Conservation (phyloP, 2,113 vertebrate genomes). For the Salvelinus sp. region DNA sequence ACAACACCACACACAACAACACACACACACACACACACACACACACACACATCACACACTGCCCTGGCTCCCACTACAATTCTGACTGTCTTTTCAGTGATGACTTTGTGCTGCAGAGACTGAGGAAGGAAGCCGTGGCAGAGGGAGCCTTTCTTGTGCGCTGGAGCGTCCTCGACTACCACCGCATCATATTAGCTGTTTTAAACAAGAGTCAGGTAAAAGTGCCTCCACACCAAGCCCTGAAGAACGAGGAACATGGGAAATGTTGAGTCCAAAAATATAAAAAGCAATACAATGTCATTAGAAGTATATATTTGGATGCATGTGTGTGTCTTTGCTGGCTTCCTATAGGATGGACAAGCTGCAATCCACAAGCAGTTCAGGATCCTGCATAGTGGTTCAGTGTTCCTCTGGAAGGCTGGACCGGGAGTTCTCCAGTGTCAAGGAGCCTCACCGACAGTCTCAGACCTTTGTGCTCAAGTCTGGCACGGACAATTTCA, state of each 20-base stretch:
- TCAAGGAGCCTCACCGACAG: slow-evolving; percentile 80
- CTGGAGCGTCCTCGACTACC: slow-evolving; percentile 85
- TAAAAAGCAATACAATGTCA: neutral
- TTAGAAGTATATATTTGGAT: neutral
- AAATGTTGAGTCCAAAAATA: neutral
- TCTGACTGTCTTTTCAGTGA: slow-evolving; percentile 72
- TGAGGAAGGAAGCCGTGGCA: slow-evolving; percentile 78
- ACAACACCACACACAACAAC: slow-evolving; percentile 6
- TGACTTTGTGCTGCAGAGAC: slow-evolving; percentile 83
- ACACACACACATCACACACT: slow-evolving; percentile 2
- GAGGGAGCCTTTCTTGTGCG: slow-evolving; percentile 85
- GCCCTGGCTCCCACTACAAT: slow-evolving; percentile 14
- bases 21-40: slow-evolving; percentile 15
- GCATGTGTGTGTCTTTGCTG: slow-evolving; percentile 1
- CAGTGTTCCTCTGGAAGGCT: slow-evolving; percentile 82
- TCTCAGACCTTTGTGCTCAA: slow-evolving; percentile 80
- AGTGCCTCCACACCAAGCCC: neutral
- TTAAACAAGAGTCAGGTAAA: slow-evolving; percentile 74
- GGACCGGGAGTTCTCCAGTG: slow-evolving; percentile 74
- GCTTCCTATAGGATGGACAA: slow-evolving; percentile 43
- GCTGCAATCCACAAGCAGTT: slow-evolving; percentile 77
- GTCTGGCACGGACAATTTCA: slow-evolving; percentile 78
- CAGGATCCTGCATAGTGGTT: slow-evolving; percentile 76
- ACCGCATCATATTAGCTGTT: slow-evolving; percentile 83
- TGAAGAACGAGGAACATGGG: neutral